Evolutionary conservation across 2,888 invertebrate genomes (phyloP), one percentile per base, ranked within the genome.

Genomic region (Andricus quercusramuli): DNA sequence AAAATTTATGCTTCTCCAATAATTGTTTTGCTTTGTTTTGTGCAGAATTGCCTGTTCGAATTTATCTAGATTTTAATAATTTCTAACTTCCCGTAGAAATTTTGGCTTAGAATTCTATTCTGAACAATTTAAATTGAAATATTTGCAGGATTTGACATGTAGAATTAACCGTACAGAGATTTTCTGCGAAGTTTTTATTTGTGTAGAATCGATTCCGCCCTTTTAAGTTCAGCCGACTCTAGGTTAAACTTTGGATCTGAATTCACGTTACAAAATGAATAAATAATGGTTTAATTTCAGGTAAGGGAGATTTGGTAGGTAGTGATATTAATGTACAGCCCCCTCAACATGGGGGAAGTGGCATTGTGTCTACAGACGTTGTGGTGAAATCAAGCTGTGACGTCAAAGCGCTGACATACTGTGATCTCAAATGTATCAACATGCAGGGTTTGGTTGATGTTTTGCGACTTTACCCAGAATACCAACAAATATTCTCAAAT

Each of bases 251-350:
- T 8, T 6, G 20, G 17, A n/a, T 56, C 8, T 25, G 41, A 22
- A 68, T 25, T 25, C 4, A 25, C 8, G n/a, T 56, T n/a, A 56
- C 9, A 9, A n/a, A 56, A 56, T 11, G 8, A 56, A 56, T 32
- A 15, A 3, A 41, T 62, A 44, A 29, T 70, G 64, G 37, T 51
- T 15, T 62, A 25, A 25, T 62, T 62, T 70, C 91, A 98, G 98
- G 99, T 22, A 99, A 99, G 94, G 99, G 98, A 62, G 99, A 99
- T 93, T 94, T 99, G 86, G 98, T 99, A 78, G 99, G 99, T 80
- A 97, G 97, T 91, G 98, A 98, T 93, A 97, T 98, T 92, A 96
- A 96, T 92, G 95, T 96, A 87, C 74, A 74, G 32, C 97, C 97
- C 93, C 94, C 97, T 88, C 96, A 94, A 79, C 92, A 96, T 89